Evolutionary conservation across 2,888 invertebrate genomes (phyloP), one percentile per base, ranked within the genome.

Genomic region (Luffia ferchaultella): DNA sequence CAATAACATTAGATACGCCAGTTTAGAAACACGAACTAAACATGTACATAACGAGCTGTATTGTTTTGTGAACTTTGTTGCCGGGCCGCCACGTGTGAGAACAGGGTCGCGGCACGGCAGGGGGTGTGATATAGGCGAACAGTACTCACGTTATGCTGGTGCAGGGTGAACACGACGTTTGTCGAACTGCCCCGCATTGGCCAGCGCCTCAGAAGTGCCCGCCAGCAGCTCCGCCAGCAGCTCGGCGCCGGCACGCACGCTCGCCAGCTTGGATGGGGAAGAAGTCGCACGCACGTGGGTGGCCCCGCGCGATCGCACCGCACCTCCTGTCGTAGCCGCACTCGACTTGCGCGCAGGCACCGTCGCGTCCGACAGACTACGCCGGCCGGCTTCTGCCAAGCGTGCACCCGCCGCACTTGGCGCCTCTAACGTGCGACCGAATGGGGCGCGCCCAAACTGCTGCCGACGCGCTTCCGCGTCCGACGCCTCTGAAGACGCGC

Each of bases 191-290:
- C 78, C 71, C 2, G 88, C 85, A 54, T 88, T 87, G 16, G 91
- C 88, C 51, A 92, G 78, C 57, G 91, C 89, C 68, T 93, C 93
- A 42, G 93, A 93, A 62, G 92, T 92, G 50, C 93, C 93, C 57
- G 91, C 87, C 46, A 93, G 85, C 54, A 93, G 77, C 68, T 93
- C 91, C 45, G 92, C 92, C 53, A 93, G 80, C 53, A 93, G 76
- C 65, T 93, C 92, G 1, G 71, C 74, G 19, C 76, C 78, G 2
- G 80, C 75, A 54, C 76, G 74, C 50, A 79, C 79, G 54, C 89
- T 89, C 62, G 90, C 90, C 57, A 93, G 80, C 69, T 93, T 92
- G 16, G 91, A 92, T 30, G 93, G 93, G 58, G 92, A 92, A 7
- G 92, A 93, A 16, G 91, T 91, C 3, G 92, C 92, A 58, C 93